Base-by-base conservation (phyloP, 2,888 invertebrate species). In the Drosophila cognata region DNA sequence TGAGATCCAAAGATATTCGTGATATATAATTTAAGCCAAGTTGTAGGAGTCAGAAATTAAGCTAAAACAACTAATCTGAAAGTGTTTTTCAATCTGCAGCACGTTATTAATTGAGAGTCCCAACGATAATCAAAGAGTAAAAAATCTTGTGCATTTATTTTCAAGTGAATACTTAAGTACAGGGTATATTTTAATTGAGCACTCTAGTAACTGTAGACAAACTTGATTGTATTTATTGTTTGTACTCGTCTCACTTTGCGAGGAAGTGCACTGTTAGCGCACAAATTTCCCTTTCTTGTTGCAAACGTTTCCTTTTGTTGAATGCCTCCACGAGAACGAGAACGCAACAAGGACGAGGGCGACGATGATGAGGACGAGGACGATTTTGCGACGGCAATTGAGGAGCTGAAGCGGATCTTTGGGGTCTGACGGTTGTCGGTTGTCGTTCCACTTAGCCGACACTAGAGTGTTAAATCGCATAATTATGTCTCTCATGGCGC, bases 381-480 rank as follows among this genome's bases (percentile, higher is more conserved):
- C n/a, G 33, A 28, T 25, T 41, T 13, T 46, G 21, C 57, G 21
- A 43, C 2, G 33, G 28, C 36, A 51, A 53, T 11, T 11, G 62
- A 5, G 31, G 3, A 18, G 28, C 0, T 35, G 18, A 7, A 5
- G 33, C 2, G 21, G 41, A 11, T 1, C 50, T 10, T 53, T 57
- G 43, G 31, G 53, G 64, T 43, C 55, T 57, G 67, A 48, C 16
- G 62, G 53, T 60, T 77, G 80, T 66, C 71, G 84, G 70, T 62
- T 78, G 79, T 79, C 86, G 78, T 72, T 81, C 89, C 81, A 86
- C 88, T 89, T 87, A 86, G 71, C 69, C 71, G 57, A 69, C 79
- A 77, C 81, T 81, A 86, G 89, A 90, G 90, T 87, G 90, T 90
- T 88, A 88, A 87, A 90, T 87, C 90, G 89, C 87, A 90, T 88